These are phyloP conservation scores for Eptesicus fuscus DNA, from an alignment of 2,113 vertebrate species.

Conservation along the genomic window DNA sequence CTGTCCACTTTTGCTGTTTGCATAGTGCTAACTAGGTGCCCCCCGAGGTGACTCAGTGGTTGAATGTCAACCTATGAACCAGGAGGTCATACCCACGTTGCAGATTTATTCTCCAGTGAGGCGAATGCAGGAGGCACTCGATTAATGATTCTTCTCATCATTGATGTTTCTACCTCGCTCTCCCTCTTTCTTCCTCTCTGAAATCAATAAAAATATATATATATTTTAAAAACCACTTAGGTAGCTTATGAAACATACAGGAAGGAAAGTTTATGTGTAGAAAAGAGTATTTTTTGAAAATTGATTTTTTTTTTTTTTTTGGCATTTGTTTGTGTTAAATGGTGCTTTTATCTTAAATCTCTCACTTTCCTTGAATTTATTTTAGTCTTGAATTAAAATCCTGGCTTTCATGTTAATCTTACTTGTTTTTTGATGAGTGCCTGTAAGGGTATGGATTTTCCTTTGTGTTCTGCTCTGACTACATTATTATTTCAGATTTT, in stretches of 20 bases:
- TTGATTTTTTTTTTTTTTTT: not conserved
- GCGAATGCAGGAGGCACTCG: too few species aligned
- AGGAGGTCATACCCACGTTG: too few species aligned
- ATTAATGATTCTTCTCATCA: too few species aligned
- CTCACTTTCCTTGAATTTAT: constrained; percentile 14
- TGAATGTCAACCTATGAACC: too few species aligned
- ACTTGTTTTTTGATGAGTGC: not conserved
- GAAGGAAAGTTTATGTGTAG: not conserved
- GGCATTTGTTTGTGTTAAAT: not conserved
- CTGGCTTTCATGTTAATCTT: not conserved
- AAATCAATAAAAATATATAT: too few species aligned
- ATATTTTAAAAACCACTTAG: not conserved
- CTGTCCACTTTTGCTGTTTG: not conserved
- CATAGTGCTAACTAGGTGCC: not conserved
- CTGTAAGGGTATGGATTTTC: not conserved
- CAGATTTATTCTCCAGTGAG: too few species aligned
- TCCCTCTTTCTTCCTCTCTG: too few species aligned
- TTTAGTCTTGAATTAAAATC: constrained; percentile 5
- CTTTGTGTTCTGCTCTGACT: not conserved
- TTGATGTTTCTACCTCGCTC: too few species aligned
- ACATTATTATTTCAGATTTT: not conserved
- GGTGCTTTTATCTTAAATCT: not conserved
- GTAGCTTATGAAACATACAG: not conserved
- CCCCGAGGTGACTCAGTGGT: too few species aligned
- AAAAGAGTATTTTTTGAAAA: not conserved